A percentile compares a stretch with the other conserved stretches of the same genome.
These are phyloP conservation scores for Hafferia zeledoni DNA, from an alignment of 2,797 vertebrate genomes.

Conservation along the genomic window DNA sequence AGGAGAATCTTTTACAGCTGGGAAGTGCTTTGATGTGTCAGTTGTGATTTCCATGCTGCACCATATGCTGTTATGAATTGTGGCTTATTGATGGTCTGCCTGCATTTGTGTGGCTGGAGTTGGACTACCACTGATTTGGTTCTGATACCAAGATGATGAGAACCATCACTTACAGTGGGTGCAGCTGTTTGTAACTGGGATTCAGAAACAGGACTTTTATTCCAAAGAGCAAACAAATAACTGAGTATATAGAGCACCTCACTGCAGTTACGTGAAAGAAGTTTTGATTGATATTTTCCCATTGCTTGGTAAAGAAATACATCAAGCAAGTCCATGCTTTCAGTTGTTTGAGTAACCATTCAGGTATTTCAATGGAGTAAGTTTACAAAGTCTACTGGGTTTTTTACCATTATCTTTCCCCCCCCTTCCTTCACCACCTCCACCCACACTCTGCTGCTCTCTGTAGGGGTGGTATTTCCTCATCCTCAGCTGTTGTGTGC, in stretches of 20 bases:
- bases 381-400: accelerated
- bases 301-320: neutral
- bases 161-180: neutral
- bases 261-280: neutral
- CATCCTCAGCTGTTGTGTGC: neutral
- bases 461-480: neutral
- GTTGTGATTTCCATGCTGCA: neutral
- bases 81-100: neutral
- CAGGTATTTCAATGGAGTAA: neutral
- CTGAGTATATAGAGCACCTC: neutral
- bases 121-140: neutral
- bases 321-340: neutral
- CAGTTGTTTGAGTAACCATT: neutral
- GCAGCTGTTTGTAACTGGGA: neutral
- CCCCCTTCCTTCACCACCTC: neutral
- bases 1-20: constrained; percentile 28
- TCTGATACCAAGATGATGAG: neutral
- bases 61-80: neutral
- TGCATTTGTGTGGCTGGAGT: neutral
- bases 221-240: neutral
- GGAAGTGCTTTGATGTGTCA: constrained; percentile 27
- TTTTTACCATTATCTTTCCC: neutral
- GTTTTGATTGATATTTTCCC: neutral
- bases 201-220: neutral
- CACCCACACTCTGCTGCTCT: neutral